Evolutionary conservation across 2,888 invertebrate species (phyloP).

Genomic region (Drosophila aldrichi): DNA sequence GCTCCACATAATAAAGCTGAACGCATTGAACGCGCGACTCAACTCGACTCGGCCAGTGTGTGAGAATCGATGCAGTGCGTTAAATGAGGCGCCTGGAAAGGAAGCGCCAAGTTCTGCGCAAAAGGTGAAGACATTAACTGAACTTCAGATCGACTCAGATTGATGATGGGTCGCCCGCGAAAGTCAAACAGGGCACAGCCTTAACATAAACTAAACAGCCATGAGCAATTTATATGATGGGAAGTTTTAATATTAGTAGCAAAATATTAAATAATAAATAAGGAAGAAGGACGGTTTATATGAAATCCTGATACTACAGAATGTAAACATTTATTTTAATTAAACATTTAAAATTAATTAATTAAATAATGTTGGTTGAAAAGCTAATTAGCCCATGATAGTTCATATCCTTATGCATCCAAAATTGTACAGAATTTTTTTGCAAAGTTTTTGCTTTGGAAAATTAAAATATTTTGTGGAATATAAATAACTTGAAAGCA

Average conservation of each 20-base stretch:
- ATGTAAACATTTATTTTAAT: too few species aligned
- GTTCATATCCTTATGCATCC: too few species aligned
- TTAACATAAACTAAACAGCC: neutral
- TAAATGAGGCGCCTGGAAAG: constrained; percentile 45
- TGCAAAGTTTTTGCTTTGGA: too few species aligned
- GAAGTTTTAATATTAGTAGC: neutral
- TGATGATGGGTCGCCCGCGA: constrained; percentile 25
- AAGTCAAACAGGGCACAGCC: constrained; percentile 5
- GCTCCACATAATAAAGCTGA: constrained; percentile 70
- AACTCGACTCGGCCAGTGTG: constrained; percentile 35
- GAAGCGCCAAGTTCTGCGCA: constrained; percentile 40
- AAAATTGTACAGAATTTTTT: too few species aligned
- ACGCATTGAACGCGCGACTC: constrained; percentile 51
- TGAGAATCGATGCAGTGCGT: constrained; percentile 72
- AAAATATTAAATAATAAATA: constrained; percentile 2
- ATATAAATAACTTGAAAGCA: too few species aligned
- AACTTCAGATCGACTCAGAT: constrained; percentile 40
- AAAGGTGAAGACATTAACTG: constrained; percentile 46
- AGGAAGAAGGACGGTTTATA: too few species aligned
- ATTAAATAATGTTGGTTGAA: too few species aligned
- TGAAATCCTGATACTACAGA: too few species aligned
- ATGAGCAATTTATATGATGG: neutral
- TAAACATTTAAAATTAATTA: too few species aligned
- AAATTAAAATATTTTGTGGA: too few species aligned
- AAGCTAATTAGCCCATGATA: too few species aligned